These are phyloP conservation scores for Otus scops DNA, from an alignment of 2,797 vertebrate species.

Conservation along the genomic window DNA sequence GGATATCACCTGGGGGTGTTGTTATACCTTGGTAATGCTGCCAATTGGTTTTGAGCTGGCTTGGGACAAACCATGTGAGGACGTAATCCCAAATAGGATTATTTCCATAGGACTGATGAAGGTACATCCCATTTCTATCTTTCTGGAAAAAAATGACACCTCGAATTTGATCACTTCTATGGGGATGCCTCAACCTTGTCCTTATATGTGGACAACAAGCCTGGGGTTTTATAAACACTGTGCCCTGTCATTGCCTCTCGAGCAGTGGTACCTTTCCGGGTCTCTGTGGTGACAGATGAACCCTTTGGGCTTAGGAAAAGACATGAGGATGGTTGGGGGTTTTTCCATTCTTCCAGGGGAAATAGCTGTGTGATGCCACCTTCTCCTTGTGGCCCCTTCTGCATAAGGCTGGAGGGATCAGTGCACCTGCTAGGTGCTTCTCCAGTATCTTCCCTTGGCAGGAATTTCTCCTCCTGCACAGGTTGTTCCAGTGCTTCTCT, in stretches of 20 bases:
- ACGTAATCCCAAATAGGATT: neutral
- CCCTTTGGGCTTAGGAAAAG: neutral
- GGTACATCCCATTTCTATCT: neutral
- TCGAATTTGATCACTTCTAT: neutral
- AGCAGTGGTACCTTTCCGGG: neutral
- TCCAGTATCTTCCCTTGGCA: neutral
- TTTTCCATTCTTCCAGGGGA: neutral
- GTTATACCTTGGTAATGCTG: neutral
- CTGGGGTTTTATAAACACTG: neutral
- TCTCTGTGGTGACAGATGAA: neutral
- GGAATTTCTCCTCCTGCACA: neutral
- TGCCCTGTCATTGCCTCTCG: neutral
- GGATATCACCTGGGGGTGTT: neutral
- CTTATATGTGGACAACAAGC: accelerated
- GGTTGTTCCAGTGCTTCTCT: neutral
- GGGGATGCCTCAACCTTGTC: neutral
- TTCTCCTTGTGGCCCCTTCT: neutral
- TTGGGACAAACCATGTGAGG: neutral
- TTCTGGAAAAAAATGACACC: neutral
- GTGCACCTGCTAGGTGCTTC: neutral
- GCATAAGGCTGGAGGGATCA: neutral
- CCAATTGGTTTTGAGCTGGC: neutral
- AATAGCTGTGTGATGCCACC: neutral
- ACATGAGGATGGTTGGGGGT: neutral
- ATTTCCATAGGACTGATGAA: neutral